phyloP scores from a whole-genome alignment of 2,113 vertebrate genomes.

The Passer domesticus region DNA sequence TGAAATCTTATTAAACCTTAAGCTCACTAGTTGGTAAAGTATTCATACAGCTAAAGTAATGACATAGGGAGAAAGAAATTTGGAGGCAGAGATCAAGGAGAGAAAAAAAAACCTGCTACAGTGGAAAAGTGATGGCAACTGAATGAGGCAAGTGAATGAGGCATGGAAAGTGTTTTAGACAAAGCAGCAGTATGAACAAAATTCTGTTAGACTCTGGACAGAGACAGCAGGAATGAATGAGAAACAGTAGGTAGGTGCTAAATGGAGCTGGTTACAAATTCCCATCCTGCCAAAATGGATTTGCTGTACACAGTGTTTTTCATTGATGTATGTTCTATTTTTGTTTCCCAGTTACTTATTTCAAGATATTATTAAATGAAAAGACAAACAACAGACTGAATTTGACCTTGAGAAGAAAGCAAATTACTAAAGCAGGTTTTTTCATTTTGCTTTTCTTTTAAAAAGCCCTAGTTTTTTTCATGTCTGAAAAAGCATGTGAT shows the following conservation, averaged over 20 bases:
- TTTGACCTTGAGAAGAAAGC: background rate
- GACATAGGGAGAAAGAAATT: slow-evolving; percentile 12
- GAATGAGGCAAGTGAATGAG: slow-evolving; percentile 47
- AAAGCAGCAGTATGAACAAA: slow-evolving; percentile 1
- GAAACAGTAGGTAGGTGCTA: slow-evolving; percentile 30
- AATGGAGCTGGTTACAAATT: slow-evolving; percentile 23
- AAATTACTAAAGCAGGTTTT: background rate
- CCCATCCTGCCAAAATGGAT: background rate
- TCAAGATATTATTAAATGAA: background rate
- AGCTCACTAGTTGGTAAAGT: background rate
- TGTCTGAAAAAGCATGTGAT: background rate
- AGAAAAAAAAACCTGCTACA: background rate
- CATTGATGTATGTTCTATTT: background rate
- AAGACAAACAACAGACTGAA: background rate
- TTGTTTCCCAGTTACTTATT: background rate
- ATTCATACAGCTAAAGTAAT: slow-evolving; percentile 6
- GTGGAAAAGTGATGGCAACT: background rate
- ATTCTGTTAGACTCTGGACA: background rate
- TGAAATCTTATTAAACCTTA: background rate
- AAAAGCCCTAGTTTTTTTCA: background rate
- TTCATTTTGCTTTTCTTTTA: background rate
- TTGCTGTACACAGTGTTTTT: background rate
- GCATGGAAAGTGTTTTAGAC: slow-evolving; percentile 21
- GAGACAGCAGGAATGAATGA: background rate
- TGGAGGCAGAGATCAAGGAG: slow-evolving; percentile 10